These are phyloP conservation scores for Anarsia innoxiella DNA, from an alignment of 2,888 invertebrate species.

Conservation along the genomic window DNA sequence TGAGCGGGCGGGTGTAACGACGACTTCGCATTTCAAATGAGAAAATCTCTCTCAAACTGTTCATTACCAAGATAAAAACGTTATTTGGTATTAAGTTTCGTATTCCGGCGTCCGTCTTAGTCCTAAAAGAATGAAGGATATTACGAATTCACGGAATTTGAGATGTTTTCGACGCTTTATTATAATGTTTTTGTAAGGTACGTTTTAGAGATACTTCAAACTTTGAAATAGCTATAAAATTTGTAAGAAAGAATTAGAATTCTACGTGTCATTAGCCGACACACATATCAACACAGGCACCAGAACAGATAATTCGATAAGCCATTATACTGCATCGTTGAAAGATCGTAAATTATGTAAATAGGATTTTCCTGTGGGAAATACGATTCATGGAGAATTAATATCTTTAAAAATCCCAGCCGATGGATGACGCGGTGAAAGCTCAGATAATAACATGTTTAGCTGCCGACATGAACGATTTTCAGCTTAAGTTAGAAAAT, in stretches of 20 bases:
- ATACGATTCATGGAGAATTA: slow-evolving; percentile 27
- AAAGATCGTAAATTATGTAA: slow-evolving; percentile 16
- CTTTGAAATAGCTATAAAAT: too few species aligned
- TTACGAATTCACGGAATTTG: slow-evolving; percentile 9
- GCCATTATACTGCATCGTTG: slow-evolving; percentile 5
- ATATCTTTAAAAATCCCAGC: slow-evolving; percentile 28
- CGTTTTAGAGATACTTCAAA: too few species aligned
- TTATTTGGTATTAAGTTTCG: slow-evolving; percentile 13
- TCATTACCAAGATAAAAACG: slow-evolving; percentile 27
- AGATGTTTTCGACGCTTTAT: slow-evolving; percentile 8
- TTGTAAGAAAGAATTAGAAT: too few species aligned
- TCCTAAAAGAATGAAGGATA: slow-evolving; percentile 4
- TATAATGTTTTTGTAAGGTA: not conserved
- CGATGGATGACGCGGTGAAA: slow-evolving; percentile 31
- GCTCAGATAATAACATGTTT: slow-evolving; percentile 19
- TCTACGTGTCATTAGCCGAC: too few species aligned
- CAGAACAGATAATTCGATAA: not conserved
- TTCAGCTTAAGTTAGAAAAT: too few species aligned
- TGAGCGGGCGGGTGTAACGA: slow-evolving; percentile 32
- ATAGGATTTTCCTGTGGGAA: slow-evolving; percentile 22
- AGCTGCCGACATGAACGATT: too few species aligned
- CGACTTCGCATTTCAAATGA: slow-evolving; percentile 39
- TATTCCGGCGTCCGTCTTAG: slow-evolving; percentile 7
- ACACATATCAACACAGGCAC: too few species aligned
- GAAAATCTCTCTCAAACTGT: slow-evolving; percentile 36